Base-by-base conservation (phyloP, 2,888 invertebrate genomes). In the Oegoconia quadripuncta region DNA sequence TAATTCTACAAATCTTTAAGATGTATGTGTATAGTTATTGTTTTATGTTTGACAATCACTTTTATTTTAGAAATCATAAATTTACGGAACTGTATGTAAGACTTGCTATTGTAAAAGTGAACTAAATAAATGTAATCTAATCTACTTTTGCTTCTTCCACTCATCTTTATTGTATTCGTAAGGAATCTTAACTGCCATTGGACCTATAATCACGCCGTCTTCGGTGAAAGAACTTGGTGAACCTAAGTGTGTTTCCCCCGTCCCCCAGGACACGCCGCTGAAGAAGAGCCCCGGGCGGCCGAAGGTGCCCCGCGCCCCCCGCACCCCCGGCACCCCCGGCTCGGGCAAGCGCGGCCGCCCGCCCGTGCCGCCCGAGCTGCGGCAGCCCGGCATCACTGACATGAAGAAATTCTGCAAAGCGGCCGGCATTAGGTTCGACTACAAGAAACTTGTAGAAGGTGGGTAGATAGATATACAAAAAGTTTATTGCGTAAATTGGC, bases 351-450 rank as follows among this genome's bases (percentile, higher is more conserved):
- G 84, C 30, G 87, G 86, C 41, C 65, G 84, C 1, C 87, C 86
- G 36, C 84, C 84, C 44, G 84, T 84, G 42, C 84, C 86, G 41
- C 80, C 76, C 11, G 86, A 84, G 58, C 65, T 82, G 48, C 60
- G 86, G 3, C 73, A 76, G 53, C 86, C 86, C 3, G 88, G 88
- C 35, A 83, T 88, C 61, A 87, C 84, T 0, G 86, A 87, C 22
- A 83, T 88, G 84, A 88, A 86, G 75, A 81, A 79, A 59, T 87
- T 84, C 74, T 84, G 87, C 64, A 88, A 88, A 46, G 80, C 84
- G 0, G 88, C 88, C 25, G 88, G 88, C 2, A 78, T 88, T 29
- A 74, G 86, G 18, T 87, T 86, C 66, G 86, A 88, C 47, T 88
- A 88, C 44, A 84, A 84, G 68, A 86, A 87, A 37, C 78, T 88